Evolutionary conservation across 2,797 vertebrate genomes (phyloP), one percentile per base, ranked within the genome.

Genomic region (Salmo trutta): DNA sequence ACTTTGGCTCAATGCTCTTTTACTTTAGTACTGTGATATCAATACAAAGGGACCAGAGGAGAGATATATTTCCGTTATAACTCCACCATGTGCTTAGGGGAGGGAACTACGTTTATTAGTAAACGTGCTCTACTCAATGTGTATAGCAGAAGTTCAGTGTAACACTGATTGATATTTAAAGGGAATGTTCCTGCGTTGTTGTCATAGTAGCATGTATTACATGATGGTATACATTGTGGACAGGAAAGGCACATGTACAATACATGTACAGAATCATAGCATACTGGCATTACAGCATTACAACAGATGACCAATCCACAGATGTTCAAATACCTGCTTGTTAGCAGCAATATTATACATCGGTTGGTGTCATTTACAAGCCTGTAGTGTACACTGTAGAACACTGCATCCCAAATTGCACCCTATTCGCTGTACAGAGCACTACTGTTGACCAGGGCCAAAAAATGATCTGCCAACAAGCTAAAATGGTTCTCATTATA

Each of bases 401-500:
- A 47, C 36, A 27, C 78, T 81, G 21, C 8, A 4, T 64, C 7
- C 3, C 10, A 27, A 64, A 27, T 12, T 12, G 41, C 41, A 47
- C 41, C 41, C 41, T 47, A 47, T 14, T 64, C 59, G 10, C 21
- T 27, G 2, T 64, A 24, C 24, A 27, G 8, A 12, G n/a, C 59
- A 24, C 8, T 2, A 62, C 5, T 62, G 10, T 24, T 12, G 21
- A 24, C 7, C n/a, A 8, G n/a, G 21, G n/a, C 21, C 59, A 3
- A 21, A 12, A 24, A 24, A 78, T 62, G 47, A 85, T 89, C 84
- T 90, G 90, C 88, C 92, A 92, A 93, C 91, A 92, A 92, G 91
- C 88, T 85, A 93, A 93, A 89, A 91, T 81, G 67, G 77, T 85
- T 79, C 81, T 83, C 87, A 90, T 90, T 92, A 88, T 90, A 91